phyloP scores from a whole-genome alignment of 1,140 invertebrate genomes.

The Antheraea pernyi region DNA sequence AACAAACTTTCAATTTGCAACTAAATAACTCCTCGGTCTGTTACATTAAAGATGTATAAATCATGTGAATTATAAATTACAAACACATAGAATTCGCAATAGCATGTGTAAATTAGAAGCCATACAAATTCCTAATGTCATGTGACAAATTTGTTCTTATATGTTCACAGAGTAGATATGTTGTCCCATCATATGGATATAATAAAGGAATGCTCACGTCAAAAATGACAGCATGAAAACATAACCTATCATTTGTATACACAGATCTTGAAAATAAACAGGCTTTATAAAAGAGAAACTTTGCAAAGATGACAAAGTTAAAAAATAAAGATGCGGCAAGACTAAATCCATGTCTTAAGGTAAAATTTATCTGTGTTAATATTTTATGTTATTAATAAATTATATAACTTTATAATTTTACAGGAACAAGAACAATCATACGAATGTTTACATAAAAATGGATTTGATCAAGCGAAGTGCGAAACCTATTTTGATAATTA shows the following conservation, averaged over 20 bases:
- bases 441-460: slow-evolving; percentile 81
- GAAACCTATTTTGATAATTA: slow-evolving; percentile 83
- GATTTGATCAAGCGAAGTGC: slow-evolving; percentile 81
- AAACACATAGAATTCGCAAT: too few species aligned
- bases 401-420: slow-evolving; percentile 31
- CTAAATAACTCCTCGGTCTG: too few species aligned
- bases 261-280: slow-evolving; percentile 20
- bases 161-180: too few species aligned
- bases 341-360: slow-evolving; percentile 65
- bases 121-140: too few species aligned
- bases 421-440: slow-evolving; percentile 82
- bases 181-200: too few species aligned
- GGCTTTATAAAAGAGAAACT: neutral
- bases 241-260: slow-evolving; percentile 20
- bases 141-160: too few species aligned
- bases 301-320: slow-evolving; percentile 43
- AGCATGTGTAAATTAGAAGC: too few species aligned
- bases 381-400: slow-evolving; percentile 16
- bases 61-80: too few species aligned
- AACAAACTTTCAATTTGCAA: too few species aligned
- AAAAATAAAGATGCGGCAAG: slow-evolving; percentile 55
- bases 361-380: slow-evolving; percentile 21
- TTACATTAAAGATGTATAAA: too few species aligned
- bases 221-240: slow-evolving; percentile 17
- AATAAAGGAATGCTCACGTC: too few species aligned